Evolutionary conservation across 2,888 invertebrate species (phyloP).

Genomic region (Lumbricus terrestris): DNA sequence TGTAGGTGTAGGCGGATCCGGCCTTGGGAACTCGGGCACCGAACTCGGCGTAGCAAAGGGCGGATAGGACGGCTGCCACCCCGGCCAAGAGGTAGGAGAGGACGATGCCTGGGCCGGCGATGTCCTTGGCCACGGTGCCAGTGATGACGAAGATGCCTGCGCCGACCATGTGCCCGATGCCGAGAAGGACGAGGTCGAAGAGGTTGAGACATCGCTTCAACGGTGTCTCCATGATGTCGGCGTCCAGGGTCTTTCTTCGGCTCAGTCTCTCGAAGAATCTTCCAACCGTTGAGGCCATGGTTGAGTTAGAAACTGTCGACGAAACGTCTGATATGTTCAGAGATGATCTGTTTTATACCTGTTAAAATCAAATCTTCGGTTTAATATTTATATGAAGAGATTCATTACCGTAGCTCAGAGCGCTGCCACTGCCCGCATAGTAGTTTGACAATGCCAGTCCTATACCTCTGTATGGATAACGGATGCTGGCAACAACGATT

Average conservation of each 20-base stretch:
- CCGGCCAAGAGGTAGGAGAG: slow-evolving; percentile 78
- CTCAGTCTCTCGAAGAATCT: slow-evolving; percentile 19
- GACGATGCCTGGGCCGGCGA: slow-evolving; percentile 87
- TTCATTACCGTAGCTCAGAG: neutral
- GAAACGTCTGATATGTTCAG: neutral
- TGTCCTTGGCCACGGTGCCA: slow-evolving; percentile 83
- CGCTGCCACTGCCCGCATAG: neutral
- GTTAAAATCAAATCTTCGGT: neutral
- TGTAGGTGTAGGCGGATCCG: slow-evolving; percentile 59
- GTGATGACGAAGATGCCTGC: slow-evolving; percentile 97
- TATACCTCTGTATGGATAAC: too few relatives aligned
- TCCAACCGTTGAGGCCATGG: neutral
- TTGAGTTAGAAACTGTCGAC: neutral
- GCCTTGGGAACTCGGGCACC: slow-evolving; percentile 65
- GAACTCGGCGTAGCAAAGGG: slow-evolving; percentile 78
- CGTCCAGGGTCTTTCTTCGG: slow-evolving; percentile 38
- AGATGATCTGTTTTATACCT: neutral
- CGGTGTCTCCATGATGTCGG: slow-evolving; percentile 46
- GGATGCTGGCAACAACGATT: too few relatives aligned
- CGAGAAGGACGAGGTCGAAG: slow-evolving; percentile 79
- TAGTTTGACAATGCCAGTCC: too few relatives aligned
- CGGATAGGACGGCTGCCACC: slow-evolving; percentile 78
- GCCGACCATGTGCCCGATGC: slow-evolving; percentile 92
- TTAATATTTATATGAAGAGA: neutral
- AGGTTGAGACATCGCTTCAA: slow-evolving; percentile 72